These are phyloP conservation scores for Peribatodes rhomboidaria DNA, from an alignment of 2,888 invertebrate genomes.

Conservation along the genomic window DNA sequence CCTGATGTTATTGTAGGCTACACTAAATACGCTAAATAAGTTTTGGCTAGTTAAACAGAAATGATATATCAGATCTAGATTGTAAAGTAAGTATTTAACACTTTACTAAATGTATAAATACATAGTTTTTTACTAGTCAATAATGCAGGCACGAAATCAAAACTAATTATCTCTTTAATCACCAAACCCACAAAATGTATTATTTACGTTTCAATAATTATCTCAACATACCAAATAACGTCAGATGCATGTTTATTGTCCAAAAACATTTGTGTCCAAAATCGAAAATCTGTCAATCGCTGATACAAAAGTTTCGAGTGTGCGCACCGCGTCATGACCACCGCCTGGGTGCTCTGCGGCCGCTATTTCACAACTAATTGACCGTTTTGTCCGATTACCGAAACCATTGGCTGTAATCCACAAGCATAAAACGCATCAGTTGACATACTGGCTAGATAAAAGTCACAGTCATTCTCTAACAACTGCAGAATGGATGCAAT, in stretches of 20 bases:
- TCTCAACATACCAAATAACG: not conserved
- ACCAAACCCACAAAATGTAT: too few relatives aligned
- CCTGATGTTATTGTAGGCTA: too few relatives aligned
- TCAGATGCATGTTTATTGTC: not conserved
- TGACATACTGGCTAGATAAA: conserved; percentile 8
- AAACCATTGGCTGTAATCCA: conserved; percentile 43
- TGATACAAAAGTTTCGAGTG: conserved; percentile 11
- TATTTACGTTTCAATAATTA: too few relatives aligned
- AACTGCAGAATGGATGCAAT: not conserved
- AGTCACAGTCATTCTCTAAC: conserved; percentile 1
- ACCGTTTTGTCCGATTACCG: conserved; percentile 57
- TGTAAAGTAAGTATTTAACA: too few relatives aligned
- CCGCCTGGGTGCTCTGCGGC: conserved; percentile 34
- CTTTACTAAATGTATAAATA: too few relatives aligned
- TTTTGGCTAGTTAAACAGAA: too few relatives aligned
- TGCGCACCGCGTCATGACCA: conserved; percentile 15
- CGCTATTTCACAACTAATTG: conserved; percentile 62
- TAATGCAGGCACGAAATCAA: too few relatives aligned
- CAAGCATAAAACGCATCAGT: conserved; percentile 33
- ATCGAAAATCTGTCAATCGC: not conserved
- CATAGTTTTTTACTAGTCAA: too few relatives aligned
- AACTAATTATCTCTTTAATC: too few relatives aligned
- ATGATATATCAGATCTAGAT: too few relatives aligned
- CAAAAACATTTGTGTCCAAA: not conserved
- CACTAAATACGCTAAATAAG: too few relatives aligned